Evolutionary conservation across 2,888 invertebrate species (phyloP).

Genomic region (Lasioglossum malachurum): DNA sequence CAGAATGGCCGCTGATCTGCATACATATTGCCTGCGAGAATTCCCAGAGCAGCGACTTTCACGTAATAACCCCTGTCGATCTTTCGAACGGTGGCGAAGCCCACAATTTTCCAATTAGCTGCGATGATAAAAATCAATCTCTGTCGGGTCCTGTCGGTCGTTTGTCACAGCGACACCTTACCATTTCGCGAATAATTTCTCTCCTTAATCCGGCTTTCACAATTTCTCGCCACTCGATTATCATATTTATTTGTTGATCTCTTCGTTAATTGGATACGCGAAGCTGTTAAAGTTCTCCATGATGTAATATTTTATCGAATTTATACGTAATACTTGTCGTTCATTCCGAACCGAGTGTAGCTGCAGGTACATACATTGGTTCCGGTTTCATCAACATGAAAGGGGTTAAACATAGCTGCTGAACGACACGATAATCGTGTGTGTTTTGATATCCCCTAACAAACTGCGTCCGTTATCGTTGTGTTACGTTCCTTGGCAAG

Average conservation of each 20-base stretch:
- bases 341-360: neutral
- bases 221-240: neutral
- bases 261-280: neutral
- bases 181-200: neutral
- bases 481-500: neutral
- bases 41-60: constrained; percentile 9
- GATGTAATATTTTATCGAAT: neutral
- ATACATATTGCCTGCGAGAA: constrained; percentile 56
- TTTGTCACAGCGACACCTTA: neutral
- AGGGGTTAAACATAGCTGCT: constrained; percentile 9
- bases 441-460: constrained; percentile 21
- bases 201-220: neutral
- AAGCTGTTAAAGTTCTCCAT: neutral
- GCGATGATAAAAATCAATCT: constrained; percentile 40
- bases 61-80: constrained; percentile 19
- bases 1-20: constrained; percentile 48
- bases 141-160: constrained; percentile 25
- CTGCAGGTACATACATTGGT: neutral
- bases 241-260: neutral
- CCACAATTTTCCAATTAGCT: constrained; percentile 54
- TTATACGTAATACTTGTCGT: neutral
- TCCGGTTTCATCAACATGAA: neutral
- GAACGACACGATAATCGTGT: constrained; percentile 15
- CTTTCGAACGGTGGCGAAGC: neutral
- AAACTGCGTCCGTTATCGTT: constrained; percentile 17